A percentile compares a stretch with the other conserved stretches of the same genome.
Conservation (phyloP, 1,140 invertebrate genomes). For the Acromyrmex heyeri region DNA sequence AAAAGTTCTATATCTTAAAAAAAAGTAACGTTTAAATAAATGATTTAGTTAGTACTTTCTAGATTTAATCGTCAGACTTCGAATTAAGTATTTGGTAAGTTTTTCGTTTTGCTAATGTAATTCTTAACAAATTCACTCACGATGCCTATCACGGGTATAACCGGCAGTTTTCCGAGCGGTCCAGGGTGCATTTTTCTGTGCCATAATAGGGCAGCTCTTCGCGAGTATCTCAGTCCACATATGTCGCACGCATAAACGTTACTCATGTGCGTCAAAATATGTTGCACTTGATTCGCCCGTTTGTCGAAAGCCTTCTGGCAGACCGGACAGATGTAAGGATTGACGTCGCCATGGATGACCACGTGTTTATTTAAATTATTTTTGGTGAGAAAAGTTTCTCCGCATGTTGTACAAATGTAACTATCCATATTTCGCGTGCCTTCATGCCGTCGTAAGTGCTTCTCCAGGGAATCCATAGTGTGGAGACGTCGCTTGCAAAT, state of each 20-base stretch:
- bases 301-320: conserved; percentile 39
- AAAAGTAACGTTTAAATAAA: neutral
- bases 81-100: conserved; percentile 19
- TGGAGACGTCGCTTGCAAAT: conserved; percentile 34
- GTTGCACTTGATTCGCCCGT: conserved; percentile 34
- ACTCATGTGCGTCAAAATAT: conserved; percentile 46
- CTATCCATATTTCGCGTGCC: conserved; percentile 2
- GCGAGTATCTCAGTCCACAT: conserved; percentile 28
- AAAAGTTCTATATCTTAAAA: conserved; percentile 3
- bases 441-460: conserved; percentile 33
- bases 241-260: conserved; percentile 45
- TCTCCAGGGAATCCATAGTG: neutral
- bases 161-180: conserved; percentile 21
- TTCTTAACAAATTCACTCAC: conserved; percentile 49
- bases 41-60: conserved; percentile 5
- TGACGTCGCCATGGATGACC: conserved; percentile 1
- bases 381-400: conserved; percentile 27
- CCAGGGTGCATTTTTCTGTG: conserved; percentile 48
- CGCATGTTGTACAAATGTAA: conserved; percentile 41
- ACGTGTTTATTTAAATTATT: conserved; percentile 26
- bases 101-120: conserved; percentile 35
- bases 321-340: conserved; percentile 41
- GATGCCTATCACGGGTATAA: conserved; percentile 37
- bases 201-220: neutral
- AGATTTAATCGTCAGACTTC: neutral